A percentile compares a stretch with the other conserved stretches of the same genome.
Evolutionary conservation across 2,888 invertebrate species (phyloP).

Genomic region (Synanthedon vespiformis): DNA sequence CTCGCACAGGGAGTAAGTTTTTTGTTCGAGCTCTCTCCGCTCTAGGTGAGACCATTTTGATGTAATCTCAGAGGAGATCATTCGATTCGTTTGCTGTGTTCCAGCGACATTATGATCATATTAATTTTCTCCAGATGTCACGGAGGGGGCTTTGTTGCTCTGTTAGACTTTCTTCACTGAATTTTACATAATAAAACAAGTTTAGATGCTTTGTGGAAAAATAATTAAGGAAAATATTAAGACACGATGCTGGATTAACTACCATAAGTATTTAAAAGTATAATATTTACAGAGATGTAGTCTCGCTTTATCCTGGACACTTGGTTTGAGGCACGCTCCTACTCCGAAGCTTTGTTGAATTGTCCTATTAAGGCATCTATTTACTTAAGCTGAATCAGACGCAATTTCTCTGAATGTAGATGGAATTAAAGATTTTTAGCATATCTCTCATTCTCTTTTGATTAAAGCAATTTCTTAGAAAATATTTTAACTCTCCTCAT

Average conservation of each 20-base stretch:
- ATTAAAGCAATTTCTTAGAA: neutral
- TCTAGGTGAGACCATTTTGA: slow-evolving; percentile 62
- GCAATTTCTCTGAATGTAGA: too few species aligned
- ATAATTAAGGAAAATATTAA: neutral
- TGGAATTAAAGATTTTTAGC: too few species aligned
- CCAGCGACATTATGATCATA: slow-evolving; percentile 5
- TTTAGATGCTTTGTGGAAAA: neutral
- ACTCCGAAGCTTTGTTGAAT: too few species aligned
- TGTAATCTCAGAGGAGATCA: slow-evolving; percentile 53
- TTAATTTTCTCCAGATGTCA: neutral
- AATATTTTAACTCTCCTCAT: neutral
- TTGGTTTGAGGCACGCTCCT: neutral
- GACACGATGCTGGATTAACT: neutral
- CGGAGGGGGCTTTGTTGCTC: neutral
- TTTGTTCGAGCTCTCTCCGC: slow-evolving; percentile 52
- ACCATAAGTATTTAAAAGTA: neutral
- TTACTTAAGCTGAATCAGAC: too few species aligned
- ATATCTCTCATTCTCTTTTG: neutral
- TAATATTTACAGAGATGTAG: neutral
- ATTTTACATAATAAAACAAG: neutral
- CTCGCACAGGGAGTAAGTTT: slow-evolving; percentile 47
- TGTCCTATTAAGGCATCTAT: too few species aligned
- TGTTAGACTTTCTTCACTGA: neutral
- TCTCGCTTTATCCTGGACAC: neutral
- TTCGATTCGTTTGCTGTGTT: slow-evolving; percentile 41